Evolutionary conservation across 1,140 invertebrate species (phyloP).

Genomic region (Drosophila seguyi): DNA sequence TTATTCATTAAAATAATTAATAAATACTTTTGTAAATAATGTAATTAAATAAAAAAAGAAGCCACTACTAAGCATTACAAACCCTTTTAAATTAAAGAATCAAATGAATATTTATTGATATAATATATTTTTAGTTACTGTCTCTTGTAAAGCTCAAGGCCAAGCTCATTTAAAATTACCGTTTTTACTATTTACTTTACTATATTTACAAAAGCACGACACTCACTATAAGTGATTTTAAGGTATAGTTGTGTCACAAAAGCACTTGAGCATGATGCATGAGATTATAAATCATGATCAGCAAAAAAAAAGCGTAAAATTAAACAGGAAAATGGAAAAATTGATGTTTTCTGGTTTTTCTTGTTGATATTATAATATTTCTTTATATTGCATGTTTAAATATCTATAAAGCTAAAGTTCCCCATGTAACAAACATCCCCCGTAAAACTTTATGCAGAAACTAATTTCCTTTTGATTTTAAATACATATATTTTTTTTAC

Average conservation of each 20-base stretch:
- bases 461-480: neutral
- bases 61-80: too few species aligned
- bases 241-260: neutral
- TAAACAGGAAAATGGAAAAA: neutral
- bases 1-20: neutral
- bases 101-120: too few species aligned
- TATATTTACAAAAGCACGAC: neutral
- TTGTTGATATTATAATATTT: neutral
- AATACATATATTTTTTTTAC: neutral
- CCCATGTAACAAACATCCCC: neutral
- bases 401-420: neutral
- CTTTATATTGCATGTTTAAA: neutral
- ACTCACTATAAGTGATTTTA: neutral
- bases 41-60: neutral
- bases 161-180: neutral
- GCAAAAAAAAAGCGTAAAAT: neutral
- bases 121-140: neutral
- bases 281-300: conserved; percentile 2
- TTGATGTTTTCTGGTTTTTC: too few species aligned
- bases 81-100: neutral
- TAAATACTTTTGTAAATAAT: neutral
- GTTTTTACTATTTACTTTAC: neutral
- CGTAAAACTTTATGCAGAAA: neutral
- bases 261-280: neutral
- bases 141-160: neutral